Base-by-base conservation (phyloP, 2,113 vertebrate species). In the Desmodus rotundus region DNA sequence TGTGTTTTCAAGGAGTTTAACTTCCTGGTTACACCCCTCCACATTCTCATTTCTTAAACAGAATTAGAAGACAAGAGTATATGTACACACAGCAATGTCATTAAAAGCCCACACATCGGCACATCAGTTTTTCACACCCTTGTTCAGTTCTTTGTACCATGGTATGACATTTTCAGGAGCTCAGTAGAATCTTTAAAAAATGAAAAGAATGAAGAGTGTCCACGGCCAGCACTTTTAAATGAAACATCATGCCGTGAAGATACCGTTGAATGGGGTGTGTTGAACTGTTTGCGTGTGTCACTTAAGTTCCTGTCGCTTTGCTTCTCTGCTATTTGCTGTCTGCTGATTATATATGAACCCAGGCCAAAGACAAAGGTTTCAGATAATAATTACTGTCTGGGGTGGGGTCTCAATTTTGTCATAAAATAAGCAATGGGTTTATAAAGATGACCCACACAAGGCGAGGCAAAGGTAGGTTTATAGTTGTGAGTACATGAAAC, bases 361-460 rank as follows among this genome's bases (percentile, higher is more conserved):
- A 92, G 36, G 26, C 50, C 70, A 93, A 96, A 81, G 26, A 87
- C 1, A n/a, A 74, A 87, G 76, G 19, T 12, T 67, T 93, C 26
- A 95, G 93, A 89, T 85, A 77, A 84, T 92, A 94, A 95, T 81
- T 87, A 85, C 61, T 95, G 47, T 31, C 41, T 68, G 16, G 11
- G 20, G 28, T 5, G 38, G 38, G 12, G 47, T 76, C 26, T 96
- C 41, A 86, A 47, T 87, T 96, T 88, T 94, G 15, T 86, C 74
- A 81, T 73, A 96, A 78, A 88, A 95, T 89, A 94, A 94, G 96
- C 36, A 90, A 54, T 45, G 36, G 10, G 24, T 54, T 97, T 89
- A 87, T 95, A 96, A 82, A 73, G 10, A 76, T 45, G 91, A 24
- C 67, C 38, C 63, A 86, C 17, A 74, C 41, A 74, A 43, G 14